phyloP scores from a whole-genome alignment of 2,888 invertebrate species.

The Axea sp. region DNA sequence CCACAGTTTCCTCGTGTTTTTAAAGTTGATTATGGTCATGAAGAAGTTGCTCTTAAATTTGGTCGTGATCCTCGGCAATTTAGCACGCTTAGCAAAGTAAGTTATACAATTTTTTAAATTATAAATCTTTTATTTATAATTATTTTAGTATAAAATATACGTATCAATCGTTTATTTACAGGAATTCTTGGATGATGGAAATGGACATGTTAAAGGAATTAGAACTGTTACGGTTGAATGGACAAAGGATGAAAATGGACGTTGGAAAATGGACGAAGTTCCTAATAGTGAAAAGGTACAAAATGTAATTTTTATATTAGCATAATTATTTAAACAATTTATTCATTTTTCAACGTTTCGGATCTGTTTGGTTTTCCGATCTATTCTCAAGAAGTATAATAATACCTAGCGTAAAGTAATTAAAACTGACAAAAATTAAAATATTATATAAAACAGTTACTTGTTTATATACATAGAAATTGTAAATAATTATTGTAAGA shows the following conservation, averaged over 20 bases:
- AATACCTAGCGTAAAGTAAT: too few species aligned
- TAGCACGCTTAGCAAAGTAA: conserved; percentile 92
- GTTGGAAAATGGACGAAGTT: conserved; percentile 96
- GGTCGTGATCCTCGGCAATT: conserved; percentile 96
- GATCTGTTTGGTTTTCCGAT: too few species aligned
- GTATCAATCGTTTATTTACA: too few species aligned
- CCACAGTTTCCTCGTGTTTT: conserved; percentile 98
- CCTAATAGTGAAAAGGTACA: conserved; percentile 87
- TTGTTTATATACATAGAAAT: too few species aligned
- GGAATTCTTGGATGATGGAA: conserved; percentile 94
- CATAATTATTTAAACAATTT: too few species aligned
- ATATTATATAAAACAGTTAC: too few species aligned
- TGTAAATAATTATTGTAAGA: too few species aligned
- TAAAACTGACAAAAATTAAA: too few species aligned
- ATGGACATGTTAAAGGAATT: conserved; percentile 94
- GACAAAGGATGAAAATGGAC: conserved; percentile 93
- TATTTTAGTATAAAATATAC: too few species aligned
- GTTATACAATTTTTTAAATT: conserved; percentile 8
- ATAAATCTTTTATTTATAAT: background rate
- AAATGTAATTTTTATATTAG: too few species aligned
- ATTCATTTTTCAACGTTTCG: too few species aligned
- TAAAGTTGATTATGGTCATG: conserved; percentile 98
- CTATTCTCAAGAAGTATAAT: too few species aligned
- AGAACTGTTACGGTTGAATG: conserved; percentile 94
- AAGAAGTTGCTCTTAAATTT: conserved; percentile 88